Evolutionary conservation across 2,797 vertebrate species (phyloP), one percentile per base, ranked within the genome.

Genomic region (Uromys caudimaculatus): DNA sequence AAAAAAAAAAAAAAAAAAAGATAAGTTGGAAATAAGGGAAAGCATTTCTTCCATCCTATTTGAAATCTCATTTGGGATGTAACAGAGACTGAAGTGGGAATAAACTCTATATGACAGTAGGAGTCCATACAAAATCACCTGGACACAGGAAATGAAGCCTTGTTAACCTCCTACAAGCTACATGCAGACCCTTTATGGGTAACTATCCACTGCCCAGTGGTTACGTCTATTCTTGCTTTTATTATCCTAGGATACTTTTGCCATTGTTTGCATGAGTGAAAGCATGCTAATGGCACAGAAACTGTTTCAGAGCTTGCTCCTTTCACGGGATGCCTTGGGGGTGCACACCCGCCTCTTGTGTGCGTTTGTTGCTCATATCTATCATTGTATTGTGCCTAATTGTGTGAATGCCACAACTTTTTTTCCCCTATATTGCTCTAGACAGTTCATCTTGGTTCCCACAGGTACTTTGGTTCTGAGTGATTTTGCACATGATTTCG

Each of bases 361-460:
- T 24, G 0, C 35, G 58, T 88, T 92, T 90, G 10, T 23, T 83
- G 3, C 75, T 84, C 14, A 60, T 97, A 88, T 54, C 81, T 92
- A 69, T 77, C 69, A 16, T 35, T 81, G 4, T 77, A 13, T 44
- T 41, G 14, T 35, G 6, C 78, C 54, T 84, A 77, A 64, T 73
- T 58, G 16, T 89, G 58, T 73, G 78, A 47, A 3, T 56, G 52
- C 56, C n/a, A n/a, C 10, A 73, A 19, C 16, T n/a, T 2, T 64
- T 76, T 50, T 52, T 54, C 60, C 38, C 52, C 24, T 89, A 11
- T 76, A 83, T 44, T 88, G 19, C 50, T 86, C 38, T 9, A 82
- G 50, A 79, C 19, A 82, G 67, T 77, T 88, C 29, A 73, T 82
- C 47, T 92, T 92, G 27, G 6, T 32, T 95, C 69, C 96, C 78